phyloP scores from a whole-genome alignment of 2,888 invertebrate genomes.

The Hybos culiciformis region DNA sequence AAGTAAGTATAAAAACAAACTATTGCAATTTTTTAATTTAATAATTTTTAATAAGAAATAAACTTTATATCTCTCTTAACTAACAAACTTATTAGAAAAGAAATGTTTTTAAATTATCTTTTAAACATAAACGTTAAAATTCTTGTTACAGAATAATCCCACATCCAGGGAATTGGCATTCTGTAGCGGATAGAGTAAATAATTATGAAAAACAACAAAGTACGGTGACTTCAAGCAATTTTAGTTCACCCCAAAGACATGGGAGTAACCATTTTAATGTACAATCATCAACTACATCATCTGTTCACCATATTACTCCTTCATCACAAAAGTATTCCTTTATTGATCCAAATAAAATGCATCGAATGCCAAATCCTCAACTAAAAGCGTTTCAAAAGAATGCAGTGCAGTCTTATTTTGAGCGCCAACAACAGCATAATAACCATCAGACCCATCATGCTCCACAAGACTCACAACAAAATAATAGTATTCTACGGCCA shows the following conservation, averaged over 20 bases:
- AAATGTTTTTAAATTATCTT: no score
- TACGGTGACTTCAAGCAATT: constrained; percentile 10
- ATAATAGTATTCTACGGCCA: constrained; percentile 21
- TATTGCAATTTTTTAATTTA: no score
- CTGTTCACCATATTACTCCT: not conserved
- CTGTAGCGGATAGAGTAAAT: constrained; percentile 51
- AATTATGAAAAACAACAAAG: constrained; percentile 44
- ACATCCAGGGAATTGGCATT: constrained; percentile 37
- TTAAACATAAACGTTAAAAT: no score
- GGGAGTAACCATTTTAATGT: not conserved
- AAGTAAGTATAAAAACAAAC: no score
- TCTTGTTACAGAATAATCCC: constrained; percentile 18
- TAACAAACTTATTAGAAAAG: no score
- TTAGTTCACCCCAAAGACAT: constrained; percentile 2
- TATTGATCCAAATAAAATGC: constrained; percentile 58
- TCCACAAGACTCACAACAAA: constrained; percentile 38
- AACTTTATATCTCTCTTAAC: no score
- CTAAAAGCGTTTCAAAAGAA: constrained; percentile 72
- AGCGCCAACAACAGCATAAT: constrained; percentile 49
- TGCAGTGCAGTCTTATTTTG: constrained; percentile 66
- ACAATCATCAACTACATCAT: not conserved
- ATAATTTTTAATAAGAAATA: no score
- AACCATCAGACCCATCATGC: no score
- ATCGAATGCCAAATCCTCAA: constrained; percentile 55
- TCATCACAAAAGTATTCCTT: constrained; percentile 45